Evolutionary conservation across 2,113 vertebrate genomes (phyloP).

Genomic region (Pseudois nayaur): DNA sequence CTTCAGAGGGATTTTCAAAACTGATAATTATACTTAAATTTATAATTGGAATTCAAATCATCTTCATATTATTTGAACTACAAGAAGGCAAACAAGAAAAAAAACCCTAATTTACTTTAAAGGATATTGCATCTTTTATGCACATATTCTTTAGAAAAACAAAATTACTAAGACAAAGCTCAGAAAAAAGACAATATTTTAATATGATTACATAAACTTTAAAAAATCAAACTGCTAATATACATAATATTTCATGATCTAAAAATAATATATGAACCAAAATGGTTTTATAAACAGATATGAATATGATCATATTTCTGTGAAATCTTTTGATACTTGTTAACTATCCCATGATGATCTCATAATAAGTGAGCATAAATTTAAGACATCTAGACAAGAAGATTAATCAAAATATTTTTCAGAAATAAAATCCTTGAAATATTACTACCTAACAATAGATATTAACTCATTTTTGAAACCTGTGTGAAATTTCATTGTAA

Average conservation of each 20-base stretch:
- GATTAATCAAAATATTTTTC: background rate
- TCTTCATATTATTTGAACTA: background rate
- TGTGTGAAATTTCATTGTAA: background rate
- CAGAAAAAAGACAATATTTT: background rate
- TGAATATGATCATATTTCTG: background rate
- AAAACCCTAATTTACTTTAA: background rate
- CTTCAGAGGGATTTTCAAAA: conserved; percentile 9
- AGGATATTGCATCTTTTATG: background rate
- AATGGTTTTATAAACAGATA: background rate
- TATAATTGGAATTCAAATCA: background rate
- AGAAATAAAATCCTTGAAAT: background rate
- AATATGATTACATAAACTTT: background rate
- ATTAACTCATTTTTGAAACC: background rate
- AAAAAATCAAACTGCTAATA: background rate
- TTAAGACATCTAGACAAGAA: background rate
- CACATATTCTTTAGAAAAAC: background rate
- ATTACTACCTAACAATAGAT: background rate
- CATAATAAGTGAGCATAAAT: background rate
- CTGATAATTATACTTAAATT: background rate
- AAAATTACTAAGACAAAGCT: background rate
- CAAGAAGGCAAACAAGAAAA: background rate
- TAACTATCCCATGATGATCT: background rate
- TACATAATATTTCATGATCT: background rate
- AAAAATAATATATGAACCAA: background rate
- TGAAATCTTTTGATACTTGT: background rate